Evolutionary conservation across 2,797 vertebrate genomes (phyloP), one percentile per base, ranked within the genome.

Genomic region (Rhinatrema bivittatum): DNA sequence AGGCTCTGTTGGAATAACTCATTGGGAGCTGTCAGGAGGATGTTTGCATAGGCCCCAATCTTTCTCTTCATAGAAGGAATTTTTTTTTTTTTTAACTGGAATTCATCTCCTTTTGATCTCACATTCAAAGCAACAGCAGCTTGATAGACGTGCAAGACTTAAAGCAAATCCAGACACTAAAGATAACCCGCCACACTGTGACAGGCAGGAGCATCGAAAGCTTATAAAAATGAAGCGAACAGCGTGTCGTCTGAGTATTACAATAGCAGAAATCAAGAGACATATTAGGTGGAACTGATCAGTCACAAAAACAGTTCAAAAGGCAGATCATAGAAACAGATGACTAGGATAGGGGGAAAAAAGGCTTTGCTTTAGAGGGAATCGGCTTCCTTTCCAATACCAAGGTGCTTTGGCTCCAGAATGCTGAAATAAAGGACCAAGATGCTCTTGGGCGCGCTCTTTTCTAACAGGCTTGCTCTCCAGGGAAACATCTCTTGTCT

Each of bases 101-200:
- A 91, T 88, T 82, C 79, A 83, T 88, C 84, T 82, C 78, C 85
- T 86, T 92, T 89, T 94, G 86, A 97, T 94, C 87, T 88, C 68
- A 76, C 81, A 87, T 87, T 91, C 85, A 90, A 88, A 93, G 82
- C 82, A 85, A 85, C 76, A 68, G 80, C 81, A 82, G 79, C 83
- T 79, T 90, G 89, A 89, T 85, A 85, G 86, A 91, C 82, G 76
- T 71, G 72, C 80, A 72, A 83, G 80, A 81, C 79, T 84, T 83
- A 87, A 83, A 90, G 82, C 85, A 81, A 87, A 89, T 85, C 80
- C 79, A 87, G 87, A 86, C 85, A 69, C 79, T 66, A 73, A 72
- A 82, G 86, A 91, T 88, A 84, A 89, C 88, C 84, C 82, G 82
- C 74, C 81, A 82, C 75, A 63, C 73, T 86, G 81, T 88, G 89